Evolutionary conservation across 2,797 vertebrate species (phyloP), one percentile per base, ranked within the genome.

Genomic region (Falco naumanni): DNA sequence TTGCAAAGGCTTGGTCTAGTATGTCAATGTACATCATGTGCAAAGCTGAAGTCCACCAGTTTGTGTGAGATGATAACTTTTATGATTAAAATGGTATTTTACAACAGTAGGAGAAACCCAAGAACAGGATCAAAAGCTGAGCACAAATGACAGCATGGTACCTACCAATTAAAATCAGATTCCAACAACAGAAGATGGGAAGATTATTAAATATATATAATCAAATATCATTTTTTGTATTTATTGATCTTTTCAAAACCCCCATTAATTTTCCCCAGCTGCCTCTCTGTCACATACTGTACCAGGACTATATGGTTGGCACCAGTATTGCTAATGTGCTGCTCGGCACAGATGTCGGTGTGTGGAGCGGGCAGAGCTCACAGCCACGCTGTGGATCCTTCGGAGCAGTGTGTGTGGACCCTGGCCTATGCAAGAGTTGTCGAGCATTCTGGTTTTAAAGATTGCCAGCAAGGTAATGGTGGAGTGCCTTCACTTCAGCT

Each of bases 21-120:
- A 4, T n/a, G 94, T 88, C 95, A 96, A 6, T 97, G 97, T 6
- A 68, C 85, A 15, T 92, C 94, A 7, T 94, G 95, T 75, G 94
- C 85, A 34, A 97, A 97, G 81, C 90, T 80, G 78, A 98, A 98
- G 81, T 98, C 98, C 9, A 87, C 68, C 37, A 98, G 98, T 98
- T 48, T 93, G 96, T 93, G 85, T 26, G 3, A 51, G n/a, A 45
- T n/a, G 11, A 47, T 39, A 80, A 72, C 3, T 56, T 86, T 50
- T 70, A 31, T 81, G 17, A 86, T 66, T 24, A 72, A 91, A 89
- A 70, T n/a, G 13, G 7, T 80, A 15, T 87, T 87, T 94, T 54
- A 45, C n/a, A 81, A 60, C 28, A 84, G 13, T 9, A 84, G 41
- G 33, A 84, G 34, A 74, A 77, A 77, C 47, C 28, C 51, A 66